Conservation (phyloP, 2,888 invertebrate genomes). For the Limnephilus lunatus region DNA sequence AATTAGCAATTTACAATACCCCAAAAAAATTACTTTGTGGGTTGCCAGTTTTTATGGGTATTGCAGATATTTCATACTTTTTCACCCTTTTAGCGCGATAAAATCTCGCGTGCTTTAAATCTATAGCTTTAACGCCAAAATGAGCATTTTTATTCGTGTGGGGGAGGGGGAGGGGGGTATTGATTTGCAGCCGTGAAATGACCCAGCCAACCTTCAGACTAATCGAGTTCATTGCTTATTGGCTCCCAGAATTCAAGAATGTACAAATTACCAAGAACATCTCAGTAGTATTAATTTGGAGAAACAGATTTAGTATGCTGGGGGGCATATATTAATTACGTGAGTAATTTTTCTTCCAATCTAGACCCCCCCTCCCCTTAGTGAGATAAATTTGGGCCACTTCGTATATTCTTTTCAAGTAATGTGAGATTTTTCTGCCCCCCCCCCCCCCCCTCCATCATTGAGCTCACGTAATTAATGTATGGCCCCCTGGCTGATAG, state of each 20-base stretch:
- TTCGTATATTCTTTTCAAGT: too few species aligned
- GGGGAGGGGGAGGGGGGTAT: not conserved
- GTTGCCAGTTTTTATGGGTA: not conserved
- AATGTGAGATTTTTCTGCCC: too few species aligned
- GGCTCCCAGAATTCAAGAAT: not conserved
- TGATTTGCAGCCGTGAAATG: not conserved
- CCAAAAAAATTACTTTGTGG: not conserved
- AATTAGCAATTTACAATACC: not conserved
- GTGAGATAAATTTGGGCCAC: too few species aligned
- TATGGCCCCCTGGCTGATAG: too few species aligned
- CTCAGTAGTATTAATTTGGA: not conserved
- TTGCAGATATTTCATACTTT: not conserved
- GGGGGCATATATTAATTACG: too few species aligned
- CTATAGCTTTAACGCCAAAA: not conserved
- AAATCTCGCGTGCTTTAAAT: not conserved
- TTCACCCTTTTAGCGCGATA: not conserved
- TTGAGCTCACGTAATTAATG: too few species aligned
- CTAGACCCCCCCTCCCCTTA: too few species aligned
- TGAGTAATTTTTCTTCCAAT: too few species aligned
- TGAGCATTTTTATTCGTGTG: not conserved
- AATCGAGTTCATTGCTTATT: constrained; percentile 8
- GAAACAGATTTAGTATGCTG: too few species aligned
- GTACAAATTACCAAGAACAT: not conserved
- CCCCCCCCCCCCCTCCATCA: too few species aligned
- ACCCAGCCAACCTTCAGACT: constrained; percentile 35